Evolutionary conservation across 2,113 vertebrate genomes (phyloP).

Genomic region (Gulo gulo): DNA sequence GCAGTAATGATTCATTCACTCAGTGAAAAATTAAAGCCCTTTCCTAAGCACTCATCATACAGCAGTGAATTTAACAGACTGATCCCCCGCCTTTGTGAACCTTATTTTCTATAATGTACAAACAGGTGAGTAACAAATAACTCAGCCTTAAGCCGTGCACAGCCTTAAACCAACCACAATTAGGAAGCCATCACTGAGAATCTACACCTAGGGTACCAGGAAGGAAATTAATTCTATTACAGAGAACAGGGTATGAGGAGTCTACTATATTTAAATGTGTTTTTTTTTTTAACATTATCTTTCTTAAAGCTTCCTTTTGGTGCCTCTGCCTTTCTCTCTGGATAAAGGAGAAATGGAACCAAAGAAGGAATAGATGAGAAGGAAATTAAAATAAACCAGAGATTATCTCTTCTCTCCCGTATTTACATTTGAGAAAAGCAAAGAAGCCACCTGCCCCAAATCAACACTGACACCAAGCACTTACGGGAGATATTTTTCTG

Average conservation of each 20-base stretch:
- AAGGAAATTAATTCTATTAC: not conserved
- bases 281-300: too few species aligned
- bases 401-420: not conserved
- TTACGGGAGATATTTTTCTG: constrained; percentile 38
- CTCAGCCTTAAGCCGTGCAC: not conserved
- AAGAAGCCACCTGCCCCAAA: not conserved
- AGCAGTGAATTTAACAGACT: not conserved
- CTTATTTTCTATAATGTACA: not conserved
- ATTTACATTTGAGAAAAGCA: not conserved
- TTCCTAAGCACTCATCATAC: not conserved
- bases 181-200: not conserved
- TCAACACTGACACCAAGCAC: not conserved
- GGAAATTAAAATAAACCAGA: not conserved
- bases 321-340: not conserved
- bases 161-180: not conserved
- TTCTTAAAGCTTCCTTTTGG: not conserved
- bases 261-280: not conserved
- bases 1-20: not conserved
- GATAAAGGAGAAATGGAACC: not conserved
- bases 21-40: not conserved
- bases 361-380: not conserved
- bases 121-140: not conserved
- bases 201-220: not conserved
- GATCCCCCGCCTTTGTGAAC: not conserved
- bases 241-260: not conserved